Evolutionary conservation across 2,888 invertebrate genomes (phyloP).

Genomic region (Auanema sp.): DNA sequence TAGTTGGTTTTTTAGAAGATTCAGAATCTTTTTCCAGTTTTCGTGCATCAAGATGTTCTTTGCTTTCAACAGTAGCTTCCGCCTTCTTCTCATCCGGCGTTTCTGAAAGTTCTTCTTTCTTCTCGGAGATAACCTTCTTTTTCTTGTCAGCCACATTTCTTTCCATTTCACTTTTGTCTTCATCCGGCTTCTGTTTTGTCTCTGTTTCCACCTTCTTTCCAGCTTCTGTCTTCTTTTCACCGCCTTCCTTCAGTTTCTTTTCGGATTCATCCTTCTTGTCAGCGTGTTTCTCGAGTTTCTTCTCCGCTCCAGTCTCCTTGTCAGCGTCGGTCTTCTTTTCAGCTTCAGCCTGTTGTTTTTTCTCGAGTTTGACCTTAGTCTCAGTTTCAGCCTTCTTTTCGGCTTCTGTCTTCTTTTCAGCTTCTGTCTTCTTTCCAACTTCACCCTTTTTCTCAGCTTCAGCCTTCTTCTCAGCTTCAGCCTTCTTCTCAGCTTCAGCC

Average conservation of each 20-base stretch:
- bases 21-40: too few species aligned
- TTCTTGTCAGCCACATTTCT: neutral
- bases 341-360: too few species aligned
- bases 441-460: too few species aligned
- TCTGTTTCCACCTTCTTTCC: conserved; percentile 13
- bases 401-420: too few species aligned
- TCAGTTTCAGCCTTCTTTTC: too few species aligned
- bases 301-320: conserved; percentile 18
- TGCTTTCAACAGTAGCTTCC: conserved; percentile 13
- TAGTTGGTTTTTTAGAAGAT: too few species aligned
- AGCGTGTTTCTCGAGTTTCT: conserved; percentile 7
- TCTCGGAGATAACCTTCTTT: conserved; percentile 1
- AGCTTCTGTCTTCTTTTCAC: conserved; percentile 15
- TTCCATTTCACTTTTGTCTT: neutral
- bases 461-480: too few species aligned
- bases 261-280: conserved; percentile 13
- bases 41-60: too few species aligned
- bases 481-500: too few species aligned
- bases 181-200: conserved; percentile 10
- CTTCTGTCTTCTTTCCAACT: too few species aligned
- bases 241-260: conserved; percentile 18
- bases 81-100: conserved; percentile 17
- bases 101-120: conserved; percentile 17
- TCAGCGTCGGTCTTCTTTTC: conserved; percentile 13
- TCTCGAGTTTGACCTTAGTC: too few species aligned